phyloP scores from a whole-genome alignment of 2,113 vertebrate genomes.

The Corvus cornix region DNA sequence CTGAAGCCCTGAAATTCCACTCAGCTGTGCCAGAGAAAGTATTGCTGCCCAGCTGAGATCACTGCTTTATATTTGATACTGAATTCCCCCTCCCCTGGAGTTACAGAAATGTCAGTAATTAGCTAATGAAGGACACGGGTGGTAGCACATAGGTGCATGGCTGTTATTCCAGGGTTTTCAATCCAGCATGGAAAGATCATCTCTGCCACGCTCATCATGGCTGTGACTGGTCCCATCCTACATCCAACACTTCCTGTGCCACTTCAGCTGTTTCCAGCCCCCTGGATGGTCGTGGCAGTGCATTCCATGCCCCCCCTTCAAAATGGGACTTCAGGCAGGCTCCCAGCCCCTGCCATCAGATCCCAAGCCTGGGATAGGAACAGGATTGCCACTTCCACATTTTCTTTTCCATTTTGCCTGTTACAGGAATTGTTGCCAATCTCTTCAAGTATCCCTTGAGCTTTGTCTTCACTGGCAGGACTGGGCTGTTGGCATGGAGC shows the following conservation, averaged over 20 bases:
- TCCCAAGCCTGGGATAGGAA: fast-evolving
- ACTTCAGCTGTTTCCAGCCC: not conserved
- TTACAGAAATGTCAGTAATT: not conserved
- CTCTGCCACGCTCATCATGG: fast-evolving
- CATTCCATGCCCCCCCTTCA: not conserved
- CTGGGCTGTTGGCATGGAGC: not conserved
- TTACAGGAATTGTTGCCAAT: not conserved
- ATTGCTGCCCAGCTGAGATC: not conserved
- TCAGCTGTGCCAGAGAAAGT: not conserved
- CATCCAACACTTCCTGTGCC: fast-evolving
- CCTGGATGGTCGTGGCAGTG: fast-evolving
- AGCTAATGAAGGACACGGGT: not conserved
- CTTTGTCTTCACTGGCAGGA: not conserved
- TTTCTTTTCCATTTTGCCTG: not conserved
- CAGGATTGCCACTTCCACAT: not conserved
- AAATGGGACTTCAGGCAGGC: not conserved
- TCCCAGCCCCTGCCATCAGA: not conserved
- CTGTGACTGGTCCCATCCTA: not conserved
- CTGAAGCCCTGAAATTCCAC: not conserved
- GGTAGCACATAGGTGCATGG: fast-evolving
- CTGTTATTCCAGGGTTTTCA: not conserved
- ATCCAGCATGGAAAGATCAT: not conserved
- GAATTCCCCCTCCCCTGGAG: not conserved
- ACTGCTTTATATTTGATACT: not conserved
- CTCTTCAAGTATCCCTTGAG: not conserved